phyloP scores from a whole-genome alignment of 2,888 invertebrate genomes.

The Epinotia nisella region DNA sequence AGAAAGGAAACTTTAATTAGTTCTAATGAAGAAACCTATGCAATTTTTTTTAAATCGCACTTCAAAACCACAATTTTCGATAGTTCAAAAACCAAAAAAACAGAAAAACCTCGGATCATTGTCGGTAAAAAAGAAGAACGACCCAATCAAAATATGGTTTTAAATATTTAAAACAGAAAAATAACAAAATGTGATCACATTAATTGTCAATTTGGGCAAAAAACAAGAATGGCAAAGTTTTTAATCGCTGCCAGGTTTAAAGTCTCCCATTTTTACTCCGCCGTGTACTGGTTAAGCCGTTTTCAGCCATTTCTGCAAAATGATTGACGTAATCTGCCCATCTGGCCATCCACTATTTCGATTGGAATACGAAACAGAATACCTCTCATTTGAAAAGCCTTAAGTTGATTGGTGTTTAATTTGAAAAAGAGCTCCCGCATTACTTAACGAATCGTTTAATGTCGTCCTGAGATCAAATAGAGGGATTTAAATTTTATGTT shows the following conservation, averaged over 20 bases:
- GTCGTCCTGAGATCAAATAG: not conserved
- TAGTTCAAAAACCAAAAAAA: too few relatives aligned
- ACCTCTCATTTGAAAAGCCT: not conserved
- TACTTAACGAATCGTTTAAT: not conserved
- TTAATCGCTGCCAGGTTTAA: conserved; percentile 28
- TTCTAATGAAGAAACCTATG: too few relatives aligned
- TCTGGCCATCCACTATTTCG: conserved; percentile 32
- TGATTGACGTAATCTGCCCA: conserved; percentile 37
- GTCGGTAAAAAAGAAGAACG: too few relatives aligned
- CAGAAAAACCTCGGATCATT: too few relatives aligned
- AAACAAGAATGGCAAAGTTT: conserved; percentile 21
- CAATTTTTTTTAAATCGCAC: too few relatives aligned
- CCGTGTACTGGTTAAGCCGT: conserved; percentile 10
- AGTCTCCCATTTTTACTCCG: conserved; percentile 30
- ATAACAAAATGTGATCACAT: not conserved
- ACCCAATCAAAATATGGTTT: too few relatives aligned
- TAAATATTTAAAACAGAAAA: too few relatives aligned
- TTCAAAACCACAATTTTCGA: too few relatives aligned
- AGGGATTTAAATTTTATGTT: not conserved
- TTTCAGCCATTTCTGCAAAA: conserved; percentile 16
- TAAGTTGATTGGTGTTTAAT: conserved; percentile 11
- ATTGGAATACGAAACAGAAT: conserved; percentile 26
- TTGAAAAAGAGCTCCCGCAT: not conserved
- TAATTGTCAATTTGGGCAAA: conserved; percentile 1
- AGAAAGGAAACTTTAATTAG: too few relatives aligned